Conservation (phyloP, 1,140 invertebrate genomes). For the Oedothorax gibbosus region DNA sequence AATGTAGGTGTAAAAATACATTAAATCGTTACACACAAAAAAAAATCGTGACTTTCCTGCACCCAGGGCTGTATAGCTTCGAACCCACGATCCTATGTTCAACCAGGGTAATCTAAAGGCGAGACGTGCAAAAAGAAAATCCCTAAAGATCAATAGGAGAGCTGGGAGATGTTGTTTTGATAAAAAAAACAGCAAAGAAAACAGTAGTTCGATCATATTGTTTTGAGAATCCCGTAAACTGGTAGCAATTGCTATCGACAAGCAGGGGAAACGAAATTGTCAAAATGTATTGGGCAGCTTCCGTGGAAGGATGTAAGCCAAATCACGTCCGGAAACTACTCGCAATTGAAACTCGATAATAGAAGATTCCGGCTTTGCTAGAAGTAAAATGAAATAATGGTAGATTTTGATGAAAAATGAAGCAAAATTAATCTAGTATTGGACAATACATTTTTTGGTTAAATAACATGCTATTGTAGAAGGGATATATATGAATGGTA, state of each 20-base stretch:
- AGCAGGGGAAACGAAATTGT: conserved; percentile 11
- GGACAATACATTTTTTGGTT: too few relatives aligned
- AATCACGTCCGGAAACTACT: conserved; percentile 18
- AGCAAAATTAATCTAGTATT: too few relatives aligned
- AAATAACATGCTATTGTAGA: too few relatives aligned
- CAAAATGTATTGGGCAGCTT: conserved; percentile 31
- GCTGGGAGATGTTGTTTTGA: not conserved
- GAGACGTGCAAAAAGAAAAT: conserved; percentile 26
- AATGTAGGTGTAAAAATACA: too few relatives aligned
- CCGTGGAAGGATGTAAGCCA: not conserved
- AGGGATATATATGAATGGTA: too few relatives aligned
- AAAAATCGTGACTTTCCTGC: not conserved
- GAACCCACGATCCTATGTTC: conserved; percentile 29
- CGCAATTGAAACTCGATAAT: conserved; percentile 19
- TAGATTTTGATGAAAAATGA: too few relatives aligned
- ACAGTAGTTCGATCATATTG: conserved; percentile 12
- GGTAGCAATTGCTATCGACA: conserved; percentile 36
- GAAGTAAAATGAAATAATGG: too few relatives aligned
- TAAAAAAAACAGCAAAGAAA: conserved; percentile 19
- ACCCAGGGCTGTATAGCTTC: not conserved
- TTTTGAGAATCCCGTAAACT: conserved; percentile 27
- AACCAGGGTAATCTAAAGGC: conserved; percentile 33
- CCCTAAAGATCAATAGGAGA: conserved; percentile 13
- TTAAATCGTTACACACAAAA: too few relatives aligned
- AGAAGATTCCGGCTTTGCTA: not conserved